Evolutionary conservation across 2,888 invertebrate genomes (phyloP).

Genomic region (Apodemia duryi): DNA sequence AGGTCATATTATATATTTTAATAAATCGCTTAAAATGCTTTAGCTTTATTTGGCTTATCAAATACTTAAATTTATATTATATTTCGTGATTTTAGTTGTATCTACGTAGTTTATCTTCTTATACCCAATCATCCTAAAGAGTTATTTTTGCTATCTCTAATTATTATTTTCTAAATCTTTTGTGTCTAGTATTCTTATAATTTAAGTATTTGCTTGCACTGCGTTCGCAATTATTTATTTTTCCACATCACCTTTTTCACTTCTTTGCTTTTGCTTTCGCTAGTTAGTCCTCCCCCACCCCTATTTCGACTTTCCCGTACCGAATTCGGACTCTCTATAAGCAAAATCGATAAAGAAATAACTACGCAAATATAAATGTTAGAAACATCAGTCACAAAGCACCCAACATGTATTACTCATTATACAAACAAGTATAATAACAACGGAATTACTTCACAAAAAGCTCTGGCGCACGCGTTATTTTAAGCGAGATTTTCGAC

Average conservation of each 20-base stretch:
- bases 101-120: neutral
- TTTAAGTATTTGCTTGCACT: neutral
- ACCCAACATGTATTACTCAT: slow-evolving; percentile 65
- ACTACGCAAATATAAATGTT: slow-evolving; percentile 75
- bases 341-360: slow-evolving; percentile 50
- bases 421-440: slow-evolving; percentile 42
- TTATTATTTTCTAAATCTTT: neutral
- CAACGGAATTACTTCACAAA: slow-evolving; percentile 41
- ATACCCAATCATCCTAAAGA: neutral
- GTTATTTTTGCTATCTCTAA: neutral
- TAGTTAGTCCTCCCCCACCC: slow-evolving; percentile 50
- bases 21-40: slow-evolving; percentile 4
- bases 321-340: slow-evolving; percentile 71
- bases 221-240: slow-evolving; percentile 18
- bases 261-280: slow-evolving; percentile 53
- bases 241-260: slow-evolving; percentile 30
- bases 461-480: slow-evolving; percentile 65
- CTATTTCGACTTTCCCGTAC: slow-evolving; percentile 73
- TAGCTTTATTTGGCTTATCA: slow-evolving; percentile 9
- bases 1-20: neutral
- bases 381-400: slow-evolving; percentile 77
- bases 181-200: neutral
- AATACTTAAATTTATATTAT: slow-evolving; percentile 9
- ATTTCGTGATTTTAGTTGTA: neutral
- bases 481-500: slow-evolving; percentile 57